phyloP scores from a whole-genome alignment of 2,797 vertebrate species.

The Mustela erminea region DNA sequence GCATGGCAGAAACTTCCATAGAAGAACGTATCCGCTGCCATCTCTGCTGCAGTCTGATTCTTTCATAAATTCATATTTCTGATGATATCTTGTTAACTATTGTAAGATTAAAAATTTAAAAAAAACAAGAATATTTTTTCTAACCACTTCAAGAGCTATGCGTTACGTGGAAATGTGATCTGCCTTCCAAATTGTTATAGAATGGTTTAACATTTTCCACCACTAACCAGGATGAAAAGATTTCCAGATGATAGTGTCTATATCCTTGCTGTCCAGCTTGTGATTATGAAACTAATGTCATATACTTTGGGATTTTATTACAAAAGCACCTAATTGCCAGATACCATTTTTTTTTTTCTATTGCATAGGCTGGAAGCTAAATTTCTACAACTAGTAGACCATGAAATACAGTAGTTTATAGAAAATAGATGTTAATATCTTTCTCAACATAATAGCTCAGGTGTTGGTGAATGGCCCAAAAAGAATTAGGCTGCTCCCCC shows the following conservation, averaged over 20 bases:
- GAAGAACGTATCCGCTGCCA: neutral
- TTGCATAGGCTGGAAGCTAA: neutral
- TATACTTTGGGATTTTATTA: neutral
- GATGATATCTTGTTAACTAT: neutral
- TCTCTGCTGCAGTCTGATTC: neutral
- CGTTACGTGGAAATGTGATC: neutral
- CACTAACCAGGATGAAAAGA: neutral
- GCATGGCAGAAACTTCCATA: neutral
- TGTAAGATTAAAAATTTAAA: neutral
- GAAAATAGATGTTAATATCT: neutral
- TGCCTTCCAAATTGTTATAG: neutral
- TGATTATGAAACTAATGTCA: neutral
- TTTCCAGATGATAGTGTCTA: neutral
- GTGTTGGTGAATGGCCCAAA: neutral
- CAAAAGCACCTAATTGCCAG: neutral
- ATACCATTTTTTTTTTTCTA: neutral
- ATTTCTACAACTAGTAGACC: neutral
- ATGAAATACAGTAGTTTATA: neutral
- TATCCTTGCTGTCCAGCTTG: neutral
- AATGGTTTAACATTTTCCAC: neutral
- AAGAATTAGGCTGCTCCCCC: neutral
- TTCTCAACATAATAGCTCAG: neutral
- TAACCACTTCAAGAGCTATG: neutral
- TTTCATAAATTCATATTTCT: constrained; percentile 31
- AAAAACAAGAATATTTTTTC: neutral